Evolutionary conservation across 2,888 invertebrate genomes (phyloP).

Genomic region (Torymus auratus): DNA sequence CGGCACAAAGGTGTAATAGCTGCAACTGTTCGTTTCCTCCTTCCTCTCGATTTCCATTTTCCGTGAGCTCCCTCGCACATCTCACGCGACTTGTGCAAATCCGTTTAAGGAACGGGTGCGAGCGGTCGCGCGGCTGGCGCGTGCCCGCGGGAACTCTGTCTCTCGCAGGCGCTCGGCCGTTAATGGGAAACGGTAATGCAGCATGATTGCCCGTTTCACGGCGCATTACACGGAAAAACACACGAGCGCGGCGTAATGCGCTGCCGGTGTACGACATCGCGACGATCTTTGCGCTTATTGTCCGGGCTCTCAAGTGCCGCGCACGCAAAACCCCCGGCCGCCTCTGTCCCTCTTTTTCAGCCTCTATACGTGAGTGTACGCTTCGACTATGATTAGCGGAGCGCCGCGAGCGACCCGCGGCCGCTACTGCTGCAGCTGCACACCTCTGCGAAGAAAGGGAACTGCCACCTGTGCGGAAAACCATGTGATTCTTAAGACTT

Average conservation of each 20-base stretch:
- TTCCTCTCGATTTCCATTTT: conserved; percentile 14
- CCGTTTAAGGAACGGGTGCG: conserved; percentile 3
- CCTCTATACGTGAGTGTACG: background rate
- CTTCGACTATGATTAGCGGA: conserved; percentile 26
- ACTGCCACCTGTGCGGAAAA: too few species aligned
- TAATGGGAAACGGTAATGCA: conserved; percentile 62
- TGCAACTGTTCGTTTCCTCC: background rate
- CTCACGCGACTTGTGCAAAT: conserved; percentile 44
- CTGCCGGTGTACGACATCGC: conserved; percentile 25
- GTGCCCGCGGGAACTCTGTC: too few species aligned
- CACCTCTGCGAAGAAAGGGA: too few species aligned
- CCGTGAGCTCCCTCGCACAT: conserved; percentile 43
- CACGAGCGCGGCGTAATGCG: conserved; percentile 43
- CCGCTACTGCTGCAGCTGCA: background rate
- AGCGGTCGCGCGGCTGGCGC: too few species aligned
- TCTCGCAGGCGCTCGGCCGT: background rate
- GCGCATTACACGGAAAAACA: conserved; percentile 66
- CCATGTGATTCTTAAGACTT: conserved; percentile 4
- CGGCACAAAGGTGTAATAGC: background rate
- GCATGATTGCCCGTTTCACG: conserved; percentile 66
- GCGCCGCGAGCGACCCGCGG: conserved; percentile 28
- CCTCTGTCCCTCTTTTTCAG: background rate
- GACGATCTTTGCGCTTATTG: conserved; percentile 38
- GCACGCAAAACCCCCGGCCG: conserved; percentile 24
- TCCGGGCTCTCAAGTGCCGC: conserved; percentile 5